Percentiles rank a stretch among this genome's conserved stretches.
Conservation (phyloP, 92 coral and sea anemone genomes). For the Porites rus region DNA sequence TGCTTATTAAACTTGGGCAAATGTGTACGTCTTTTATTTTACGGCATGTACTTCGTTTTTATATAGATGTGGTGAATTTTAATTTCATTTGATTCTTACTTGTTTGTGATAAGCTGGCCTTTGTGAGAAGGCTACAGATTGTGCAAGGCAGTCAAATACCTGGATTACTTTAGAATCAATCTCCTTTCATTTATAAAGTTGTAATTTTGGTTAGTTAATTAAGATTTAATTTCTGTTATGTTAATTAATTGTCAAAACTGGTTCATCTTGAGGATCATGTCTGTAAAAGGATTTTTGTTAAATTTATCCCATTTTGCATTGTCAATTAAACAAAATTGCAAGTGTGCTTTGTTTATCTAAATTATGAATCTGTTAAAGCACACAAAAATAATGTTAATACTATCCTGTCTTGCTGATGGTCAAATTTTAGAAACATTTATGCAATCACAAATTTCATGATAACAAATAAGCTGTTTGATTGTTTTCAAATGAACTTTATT, state of each 20-base stretch:
- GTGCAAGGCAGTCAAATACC: background rate
- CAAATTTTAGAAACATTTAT: background rate
- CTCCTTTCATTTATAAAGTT: background rate
- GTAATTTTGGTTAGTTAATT: background rate
- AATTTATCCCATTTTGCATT: background rate
- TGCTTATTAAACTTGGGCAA: background rate
- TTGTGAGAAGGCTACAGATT: background rate
- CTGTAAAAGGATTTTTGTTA: background rate
- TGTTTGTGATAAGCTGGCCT: background rate
- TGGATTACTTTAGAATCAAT: background rate
- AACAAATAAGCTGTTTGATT: background rate
- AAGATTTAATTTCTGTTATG: slow-evolving; percentile 3
- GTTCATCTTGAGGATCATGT: background rate
- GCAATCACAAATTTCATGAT: background rate
- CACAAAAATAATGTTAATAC: too few species aligned
- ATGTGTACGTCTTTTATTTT: slow-evolving; percentile 2
- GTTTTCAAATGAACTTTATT: background rate
- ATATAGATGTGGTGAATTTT: background rate
- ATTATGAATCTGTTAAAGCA: background rate
- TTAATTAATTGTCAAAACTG: slow-evolving; percentile 2
- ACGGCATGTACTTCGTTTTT: background rate
- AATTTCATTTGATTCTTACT: background rate
- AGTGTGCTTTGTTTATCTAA: background rate
- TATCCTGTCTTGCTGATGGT: too few species aligned
- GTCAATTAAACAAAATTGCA: background rate